A percentile compares a stretch with the other conserved stretches of the same genome.
phyloP scores from a whole-genome alignment of 2,113 vertebrate genomes.

The Phylloscopus trochilus region DNA sequence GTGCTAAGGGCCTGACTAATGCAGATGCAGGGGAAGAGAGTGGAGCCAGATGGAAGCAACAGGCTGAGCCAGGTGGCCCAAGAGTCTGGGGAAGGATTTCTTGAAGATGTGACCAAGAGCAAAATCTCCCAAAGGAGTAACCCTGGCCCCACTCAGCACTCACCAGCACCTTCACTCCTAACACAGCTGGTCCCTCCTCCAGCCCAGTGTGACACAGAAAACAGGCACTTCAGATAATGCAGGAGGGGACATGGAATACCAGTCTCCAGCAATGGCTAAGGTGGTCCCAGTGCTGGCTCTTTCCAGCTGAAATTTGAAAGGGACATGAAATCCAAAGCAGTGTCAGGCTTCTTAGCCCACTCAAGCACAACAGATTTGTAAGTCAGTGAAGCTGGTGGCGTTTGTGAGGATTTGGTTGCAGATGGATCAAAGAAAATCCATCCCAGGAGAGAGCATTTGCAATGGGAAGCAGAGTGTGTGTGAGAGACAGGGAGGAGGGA shows the following conservation, averaged over 20 bases:
- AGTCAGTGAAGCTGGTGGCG: neutral
- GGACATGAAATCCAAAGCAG: neutral
- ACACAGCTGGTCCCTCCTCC: neutral
- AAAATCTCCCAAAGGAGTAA: neutral
- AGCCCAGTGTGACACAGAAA: neutral
- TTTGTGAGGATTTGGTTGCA: conserved; percentile 35
- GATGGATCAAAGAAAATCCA: conserved; percentile 39
- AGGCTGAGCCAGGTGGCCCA: neutral
- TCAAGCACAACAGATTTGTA: neutral
- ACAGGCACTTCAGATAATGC: neutral
- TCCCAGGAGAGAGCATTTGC: neutral
- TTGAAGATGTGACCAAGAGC: neutral
- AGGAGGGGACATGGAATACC: neutral
- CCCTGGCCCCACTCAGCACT: neutral
- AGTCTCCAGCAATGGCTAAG: neutral
- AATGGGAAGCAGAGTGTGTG: neutral
- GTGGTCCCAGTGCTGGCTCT: neutral
- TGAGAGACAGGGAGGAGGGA: conserved; percentile 35
- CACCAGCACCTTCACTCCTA: neutral
- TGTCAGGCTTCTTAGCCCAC: neutral
- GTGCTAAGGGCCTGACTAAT: neutral
- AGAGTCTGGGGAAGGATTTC: neutral
- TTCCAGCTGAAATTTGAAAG: neutral
- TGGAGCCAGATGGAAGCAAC: neutral
- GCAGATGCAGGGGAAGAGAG: neutral